Percentiles rank a stretch among this genome's conserved stretches.
Conservation (phyloP, 2,113 vertebrate genomes). For the Pituophis catenifer region DNA sequence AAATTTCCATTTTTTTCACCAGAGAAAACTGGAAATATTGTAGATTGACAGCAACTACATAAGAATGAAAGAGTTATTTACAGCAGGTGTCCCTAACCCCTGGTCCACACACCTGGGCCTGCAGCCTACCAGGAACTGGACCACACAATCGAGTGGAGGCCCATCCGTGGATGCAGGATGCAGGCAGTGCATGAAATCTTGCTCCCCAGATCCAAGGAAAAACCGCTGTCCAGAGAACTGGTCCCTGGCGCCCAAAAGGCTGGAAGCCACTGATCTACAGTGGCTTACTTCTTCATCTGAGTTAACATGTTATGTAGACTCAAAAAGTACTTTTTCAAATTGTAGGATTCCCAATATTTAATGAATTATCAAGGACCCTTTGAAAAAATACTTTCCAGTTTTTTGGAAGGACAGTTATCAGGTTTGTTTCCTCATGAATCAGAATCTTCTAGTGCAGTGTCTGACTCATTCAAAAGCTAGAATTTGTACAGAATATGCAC, state of each 20-base stretch:
- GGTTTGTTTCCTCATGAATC: not conserved
- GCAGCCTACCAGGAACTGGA: not conserved
- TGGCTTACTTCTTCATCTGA: not conserved
- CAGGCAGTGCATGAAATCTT: not conserved
- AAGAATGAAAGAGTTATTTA: not conserved
- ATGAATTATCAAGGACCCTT: not conserved
- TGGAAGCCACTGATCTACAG: not conserved
- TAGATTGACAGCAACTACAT: not conserved
- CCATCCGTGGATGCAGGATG: not conserved
- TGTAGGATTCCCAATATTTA: not conserved
- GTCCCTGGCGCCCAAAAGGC: not conserved
- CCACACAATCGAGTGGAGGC: not conserved
- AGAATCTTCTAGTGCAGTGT: not conserved
- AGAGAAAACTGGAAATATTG: not conserved
- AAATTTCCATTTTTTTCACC: not conserved
- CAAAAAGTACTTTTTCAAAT: not conserved
- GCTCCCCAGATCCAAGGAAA: not conserved
- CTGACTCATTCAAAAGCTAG: not conserved
- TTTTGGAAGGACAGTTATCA: not conserved
- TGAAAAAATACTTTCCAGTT: not conserved
- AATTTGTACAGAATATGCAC: not conserved
- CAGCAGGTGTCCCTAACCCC: not conserved
- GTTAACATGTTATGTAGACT: not conserved
- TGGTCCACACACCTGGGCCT: not conserved
- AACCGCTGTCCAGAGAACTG: not conserved